Conservation (phyloP, 2,888 invertebrate species). For the Pherbina coryleti region DNA sequence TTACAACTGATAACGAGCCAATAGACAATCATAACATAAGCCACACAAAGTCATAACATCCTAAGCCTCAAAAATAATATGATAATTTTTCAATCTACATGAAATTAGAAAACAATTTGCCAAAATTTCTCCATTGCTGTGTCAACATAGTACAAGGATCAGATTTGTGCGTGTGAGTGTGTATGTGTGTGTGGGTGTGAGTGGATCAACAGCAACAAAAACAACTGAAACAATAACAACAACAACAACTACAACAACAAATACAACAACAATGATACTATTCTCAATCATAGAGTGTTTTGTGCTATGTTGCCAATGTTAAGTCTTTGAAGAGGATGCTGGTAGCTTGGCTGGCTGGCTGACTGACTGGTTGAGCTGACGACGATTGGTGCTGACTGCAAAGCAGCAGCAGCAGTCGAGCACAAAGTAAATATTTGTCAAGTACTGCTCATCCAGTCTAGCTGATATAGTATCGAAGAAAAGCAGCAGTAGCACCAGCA, state of each 20-base stretch:
- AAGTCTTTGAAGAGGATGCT: background rate
- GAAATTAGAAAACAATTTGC: slow-evolving; percentile 30
- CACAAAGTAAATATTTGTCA: slow-evolving; percentile 49
- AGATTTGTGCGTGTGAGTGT: background rate
- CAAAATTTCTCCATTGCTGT: slow-evolving; percentile 18
- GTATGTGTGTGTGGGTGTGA: background rate
- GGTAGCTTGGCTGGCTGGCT: background rate
- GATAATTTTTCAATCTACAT: slow-evolving; percentile 25
- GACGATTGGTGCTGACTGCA: slow-evolving; percentile 8
- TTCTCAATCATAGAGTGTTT: background rate
- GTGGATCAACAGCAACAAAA: background rate
- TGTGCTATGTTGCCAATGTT: background rate
- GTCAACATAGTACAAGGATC: background rate
- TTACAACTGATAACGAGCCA: no score
- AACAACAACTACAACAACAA: background rate
- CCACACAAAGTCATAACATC: no score
- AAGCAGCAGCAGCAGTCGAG: slow-evolving; percentile 41
- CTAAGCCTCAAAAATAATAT: slow-evolving; percentile 2
- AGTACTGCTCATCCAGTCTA: slow-evolving; percentile 35
- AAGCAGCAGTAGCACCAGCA: background rate
- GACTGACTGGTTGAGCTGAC: background rate
- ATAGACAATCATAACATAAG: no score
- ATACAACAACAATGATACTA: background rate
- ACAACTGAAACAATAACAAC: background rate
- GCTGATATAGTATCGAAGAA: background rate